These are phyloP conservation scores for Ranitomeya imitator DNA, from an alignment of 2,113 vertebrate species.

Conservation along the genomic window DNA sequence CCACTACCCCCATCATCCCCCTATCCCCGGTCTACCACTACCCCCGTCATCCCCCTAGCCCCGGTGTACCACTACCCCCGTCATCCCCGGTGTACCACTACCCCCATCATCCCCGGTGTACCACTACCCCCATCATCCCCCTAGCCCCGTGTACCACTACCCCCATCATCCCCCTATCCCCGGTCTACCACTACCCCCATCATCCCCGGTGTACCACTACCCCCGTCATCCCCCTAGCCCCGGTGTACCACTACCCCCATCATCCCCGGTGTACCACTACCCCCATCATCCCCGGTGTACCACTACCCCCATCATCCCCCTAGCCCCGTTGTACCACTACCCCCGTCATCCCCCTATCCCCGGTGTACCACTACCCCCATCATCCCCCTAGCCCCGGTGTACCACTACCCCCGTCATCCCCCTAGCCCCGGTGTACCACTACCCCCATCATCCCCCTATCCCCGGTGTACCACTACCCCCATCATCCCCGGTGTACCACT, in stretches of 20 bases:
- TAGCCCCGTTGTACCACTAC: background rate
- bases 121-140: background rate
- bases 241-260: background rate
- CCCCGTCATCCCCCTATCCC: background rate
- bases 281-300: background rate
- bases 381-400: no score
- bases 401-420: no score
- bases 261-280: background rate
- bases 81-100: background rate
- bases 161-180: no score
- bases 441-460: no score
- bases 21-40: background rate
- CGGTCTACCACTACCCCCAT: no score
- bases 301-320: background rate
- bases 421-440: no score
- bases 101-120: background rate
- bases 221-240: background rate
- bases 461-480: no score
- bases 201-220: background rate
- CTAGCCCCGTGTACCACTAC: background rate
- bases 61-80: background rate
- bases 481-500: no score
- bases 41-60: background rate
- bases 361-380: no score
- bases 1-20: background rate